A percentile compares a stretch with the other conserved stretches of the same genome.
phyloP scores from a whole-genome alignment of 1,140 invertebrate species.

The Drosophila auraria region DNA sequence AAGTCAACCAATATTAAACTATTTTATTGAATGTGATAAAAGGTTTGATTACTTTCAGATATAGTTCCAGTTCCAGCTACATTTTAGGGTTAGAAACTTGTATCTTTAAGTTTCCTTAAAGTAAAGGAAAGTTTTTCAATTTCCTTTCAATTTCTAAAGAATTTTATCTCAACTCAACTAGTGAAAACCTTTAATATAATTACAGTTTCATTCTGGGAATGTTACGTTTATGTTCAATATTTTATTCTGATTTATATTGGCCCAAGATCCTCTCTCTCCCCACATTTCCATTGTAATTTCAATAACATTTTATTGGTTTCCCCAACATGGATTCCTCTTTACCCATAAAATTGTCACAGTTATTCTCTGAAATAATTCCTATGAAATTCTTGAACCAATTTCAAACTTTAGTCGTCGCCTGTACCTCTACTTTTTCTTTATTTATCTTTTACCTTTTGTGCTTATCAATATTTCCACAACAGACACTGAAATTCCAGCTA shows the following conservation, averaged over 20 bases:
- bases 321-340: not conserved
- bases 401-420: not conserved
- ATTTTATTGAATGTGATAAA: not conserved
- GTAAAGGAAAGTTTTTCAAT: not conserved
- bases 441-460: conserved; percentile 5
- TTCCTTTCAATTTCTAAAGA: too few species aligned
- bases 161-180: too few species aligned
- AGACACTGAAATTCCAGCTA: conserved; percentile 15
- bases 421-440: not conserved
- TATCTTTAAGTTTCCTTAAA: not conserved
- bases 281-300: not conserved
- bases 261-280: not conserved
- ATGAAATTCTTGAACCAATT: conserved; percentile 19
- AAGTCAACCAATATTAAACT: not conserved
- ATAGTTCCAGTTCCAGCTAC: too few species aligned
- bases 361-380: not conserved
- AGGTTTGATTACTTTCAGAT: not conserved
- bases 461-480: conserved; percentile 32
- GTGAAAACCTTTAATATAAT: not conserved
- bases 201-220: not conserved
- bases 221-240: too few species aligned
- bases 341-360: conserved; percentile 1
- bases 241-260: not conserved
- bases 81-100: not conserved
- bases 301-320: conserved; percentile 10